Conservation (phyloP, 1,140 invertebrate genomes). For the Berghia stephanieae region DNA sequence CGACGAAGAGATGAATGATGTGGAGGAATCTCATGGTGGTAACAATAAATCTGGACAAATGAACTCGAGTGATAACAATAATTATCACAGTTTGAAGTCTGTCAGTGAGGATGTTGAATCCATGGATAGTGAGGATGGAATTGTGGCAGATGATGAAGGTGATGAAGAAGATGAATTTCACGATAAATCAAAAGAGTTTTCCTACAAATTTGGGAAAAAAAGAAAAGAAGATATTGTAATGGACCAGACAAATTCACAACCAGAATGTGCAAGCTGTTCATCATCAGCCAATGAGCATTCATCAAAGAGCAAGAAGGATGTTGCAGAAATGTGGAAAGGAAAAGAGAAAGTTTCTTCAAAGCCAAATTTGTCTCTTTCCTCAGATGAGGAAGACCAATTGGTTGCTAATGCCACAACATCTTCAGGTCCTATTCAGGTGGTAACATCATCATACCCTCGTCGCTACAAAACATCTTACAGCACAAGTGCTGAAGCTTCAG, state of each 20-base stretch:
- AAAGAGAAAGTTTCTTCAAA: neutral
- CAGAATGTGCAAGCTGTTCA: neutral
- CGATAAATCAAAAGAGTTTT: too few species aligned
- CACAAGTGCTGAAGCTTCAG: slow-evolving; percentile 57
- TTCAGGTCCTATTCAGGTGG: slow-evolving; percentile 15
- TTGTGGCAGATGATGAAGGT: slow-evolving; percentile 21
- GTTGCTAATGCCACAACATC: slow-evolving; percentile 18
- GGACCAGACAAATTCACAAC: neutral
- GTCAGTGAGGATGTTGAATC: neutral
- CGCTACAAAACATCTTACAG: slow-evolving; percentile 43
- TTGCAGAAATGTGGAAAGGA: neutral
- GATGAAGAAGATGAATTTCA: slow-evolving; percentile 22
- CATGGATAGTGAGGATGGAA: slow-evolving; percentile 22
- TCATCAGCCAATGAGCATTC: too few species aligned
- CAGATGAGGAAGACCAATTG: slow-evolving; percentile 31
- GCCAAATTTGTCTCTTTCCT: neutral
- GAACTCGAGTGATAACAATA: slow-evolving; percentile 22
- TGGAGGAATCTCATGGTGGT: neutral
- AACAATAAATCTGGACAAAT: neutral
- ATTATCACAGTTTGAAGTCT: slow-evolving; percentile 6
- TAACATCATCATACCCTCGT: slow-evolving; percentile 17
- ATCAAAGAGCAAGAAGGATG: neutral
- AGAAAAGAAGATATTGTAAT: neutral
- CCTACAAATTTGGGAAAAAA: too few species aligned
- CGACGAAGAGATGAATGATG: neutral